Conservation (phyloP, 2,797 vertebrate genomes). For the Propithecus deckenii region DNA sequence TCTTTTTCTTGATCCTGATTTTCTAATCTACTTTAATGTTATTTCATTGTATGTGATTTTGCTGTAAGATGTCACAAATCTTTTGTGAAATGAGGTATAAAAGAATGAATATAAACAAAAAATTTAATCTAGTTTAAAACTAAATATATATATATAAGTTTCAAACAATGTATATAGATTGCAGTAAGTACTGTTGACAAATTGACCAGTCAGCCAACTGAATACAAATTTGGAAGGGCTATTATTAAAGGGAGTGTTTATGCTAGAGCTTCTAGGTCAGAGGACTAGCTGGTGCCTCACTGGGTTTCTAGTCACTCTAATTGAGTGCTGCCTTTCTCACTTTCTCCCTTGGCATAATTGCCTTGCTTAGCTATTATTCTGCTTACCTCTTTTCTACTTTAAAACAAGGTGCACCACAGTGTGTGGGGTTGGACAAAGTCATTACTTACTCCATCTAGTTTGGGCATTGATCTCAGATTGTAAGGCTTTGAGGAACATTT, state of each 20-base stretch:
- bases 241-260: neutral
- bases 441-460: neutral
- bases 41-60: constrained; percentile 31
- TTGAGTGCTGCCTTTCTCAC: neutral
- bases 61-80: neutral
- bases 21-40: constrained; percentile 33
- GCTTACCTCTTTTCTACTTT: neutral
- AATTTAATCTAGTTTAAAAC: neutral
- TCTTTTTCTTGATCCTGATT: constrained; percentile 34
- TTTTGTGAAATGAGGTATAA: neutral
- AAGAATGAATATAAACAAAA: constrained; percentile 5
- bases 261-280: neutral
- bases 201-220: neutral
- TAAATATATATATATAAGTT: neutral
- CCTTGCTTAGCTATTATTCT: constrained; percentile 37
- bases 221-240: constrained; percentile 30
- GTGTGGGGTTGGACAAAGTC: neutral
- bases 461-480: neutral
- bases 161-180: neutral
- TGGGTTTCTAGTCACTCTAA: constrained; percentile 10
- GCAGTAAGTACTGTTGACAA: constrained; percentile 11
- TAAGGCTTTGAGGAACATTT: constrained; percentile 12
- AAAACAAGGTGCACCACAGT: neutral
- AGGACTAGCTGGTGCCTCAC: neutral
- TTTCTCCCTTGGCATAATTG: constrained; percentile 5